Evolutionary conservation across 2,113 vertebrate genomes (phyloP), one percentile per base, ranked within the genome.

Genomic region (Seriola dumerili): DNA sequence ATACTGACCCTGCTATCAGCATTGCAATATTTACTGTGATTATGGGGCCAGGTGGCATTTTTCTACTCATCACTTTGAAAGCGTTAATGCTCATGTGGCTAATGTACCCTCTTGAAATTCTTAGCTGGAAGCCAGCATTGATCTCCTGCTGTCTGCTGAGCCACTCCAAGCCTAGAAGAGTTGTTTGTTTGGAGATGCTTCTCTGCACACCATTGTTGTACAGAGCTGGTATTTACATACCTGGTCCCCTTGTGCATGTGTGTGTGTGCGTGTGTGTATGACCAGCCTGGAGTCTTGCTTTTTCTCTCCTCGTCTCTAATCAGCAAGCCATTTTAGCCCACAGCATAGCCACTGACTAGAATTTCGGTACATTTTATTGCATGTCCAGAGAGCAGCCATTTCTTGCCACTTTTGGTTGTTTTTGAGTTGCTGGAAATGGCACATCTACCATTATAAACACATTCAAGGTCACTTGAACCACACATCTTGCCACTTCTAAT

Each of bases 391-490:
- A 66, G 64, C 58, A 46, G 77, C 46, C 65, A 16, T 66, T 75
- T 76, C 52, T 76, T 40, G 9, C 48, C 34, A 72, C 65, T 38
- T 48, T 23, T 48, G 54, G 44, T 75, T 57, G 80, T 72, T 78
- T 80, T 13, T 65, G 54, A 59, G 70, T 64, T 12, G 57, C 55
- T 10, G 32, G 62, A 73, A 79, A 61, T 76, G 63, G 44, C 42
- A 54, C 58, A 59, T 68, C 11, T 40, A 13, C 62, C 8, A 14
- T 65, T 57, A 21, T 13, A 34, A n/a, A 42, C 40, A 32, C n/a
- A 62, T 77, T 81, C 82, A 75, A 84, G 85, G 80, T 89, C 73
- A 72, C 62, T 75, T 70, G 42, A 83, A 83, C 66, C 46, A 2
- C n/a, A 68, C 7, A 13, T 78, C 25, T 72, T 25, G 0, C 38